phyloP scores from a whole-genome alignment of 1,140 invertebrate genomes.

The Drosophila jambulina region DNA sequence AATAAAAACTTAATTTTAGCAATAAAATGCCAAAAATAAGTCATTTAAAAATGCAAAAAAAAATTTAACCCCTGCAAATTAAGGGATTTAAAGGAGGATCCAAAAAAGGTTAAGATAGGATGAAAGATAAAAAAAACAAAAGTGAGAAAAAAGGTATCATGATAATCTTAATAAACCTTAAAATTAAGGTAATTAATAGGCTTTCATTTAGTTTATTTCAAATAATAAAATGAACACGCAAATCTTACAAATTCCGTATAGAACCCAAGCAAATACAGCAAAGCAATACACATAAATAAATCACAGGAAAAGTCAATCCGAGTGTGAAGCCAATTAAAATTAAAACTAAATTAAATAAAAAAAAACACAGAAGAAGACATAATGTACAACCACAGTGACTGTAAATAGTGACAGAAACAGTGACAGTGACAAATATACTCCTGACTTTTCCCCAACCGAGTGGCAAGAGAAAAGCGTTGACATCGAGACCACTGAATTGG shows the following conservation, averaged over 20 bases:
- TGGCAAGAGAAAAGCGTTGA: neutral
- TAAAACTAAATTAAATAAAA: constrained; percentile 1
- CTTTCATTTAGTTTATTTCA: neutral
- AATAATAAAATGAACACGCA: neutral
- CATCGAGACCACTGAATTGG: constrained; percentile 14
- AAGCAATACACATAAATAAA: neutral
- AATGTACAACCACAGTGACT: constrained; percentile 1
- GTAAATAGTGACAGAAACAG: constrained; percentile 3
- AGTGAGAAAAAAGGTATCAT: neutral
- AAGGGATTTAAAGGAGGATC: neutral
- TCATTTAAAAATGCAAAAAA: neutral
- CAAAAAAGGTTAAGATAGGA: no score
- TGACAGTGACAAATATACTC: constrained; percentile 11
- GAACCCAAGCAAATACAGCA: neutral
- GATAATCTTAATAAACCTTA: neutral
- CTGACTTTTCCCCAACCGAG: neutral
- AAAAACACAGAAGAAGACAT: neutral
- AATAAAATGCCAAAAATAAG: neutral
- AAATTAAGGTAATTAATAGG: neutral
- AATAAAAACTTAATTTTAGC: neutral
- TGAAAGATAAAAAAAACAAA: neutral
- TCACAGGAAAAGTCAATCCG: neutral
- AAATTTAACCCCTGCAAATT: neutral
- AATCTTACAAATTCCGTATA: neutral
- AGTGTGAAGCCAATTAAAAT: neutral